Evolutionary conservation across 2,113 vertebrate genomes (phyloP), one percentile per base, ranked within the genome.

Genomic region (Aviceda subcristata): DNA sequence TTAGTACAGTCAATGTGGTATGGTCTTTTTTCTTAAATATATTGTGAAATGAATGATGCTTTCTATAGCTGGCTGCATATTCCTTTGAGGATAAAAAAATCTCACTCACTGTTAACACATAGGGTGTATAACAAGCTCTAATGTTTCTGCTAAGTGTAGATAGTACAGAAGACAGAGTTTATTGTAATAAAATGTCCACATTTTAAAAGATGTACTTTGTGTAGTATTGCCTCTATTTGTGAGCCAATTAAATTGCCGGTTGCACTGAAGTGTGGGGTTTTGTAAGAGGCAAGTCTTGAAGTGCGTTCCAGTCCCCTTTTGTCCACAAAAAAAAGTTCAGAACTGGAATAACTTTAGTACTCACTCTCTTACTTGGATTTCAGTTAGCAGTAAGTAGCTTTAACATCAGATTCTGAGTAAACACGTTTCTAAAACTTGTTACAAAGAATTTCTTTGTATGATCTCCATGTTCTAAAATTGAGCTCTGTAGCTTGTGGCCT

Each of bases 51-150:
- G 43, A 80, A 57, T 26, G 4, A 19, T 59, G 12, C 5, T 20
- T 59, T 50, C 5, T 39, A 6, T 71, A 63, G 26, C 10, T 50
- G 15, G 3, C 6, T 41, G 56, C 9, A 6, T 78, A 27, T 32
- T 85, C 1, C 5, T 78, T n/a, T 62, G 38, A 43, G 23, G 17
- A 17, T 6, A 38, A 76, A 59, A 29, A 51, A 79, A 19, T 0
- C 3, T 32, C 15, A 7, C 19, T 86, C 4, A 1, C 14, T 72
- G 8, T 34, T 82, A 67, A 72, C 27, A 38, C 6, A 29, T 4
- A 22, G 2, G 2, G 2, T 56, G 1, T 50, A 7, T 32, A 43
- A 23, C 38, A 68, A 41, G 5, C n/a, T 62, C 3, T 7, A 4
- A 3, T 75, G 26, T 63, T 85, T 55, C 6, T 53, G 1, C 15